phyloP scores from a whole-genome alignment of 2,888 invertebrate species.

The Tenthredo livida region DNA sequence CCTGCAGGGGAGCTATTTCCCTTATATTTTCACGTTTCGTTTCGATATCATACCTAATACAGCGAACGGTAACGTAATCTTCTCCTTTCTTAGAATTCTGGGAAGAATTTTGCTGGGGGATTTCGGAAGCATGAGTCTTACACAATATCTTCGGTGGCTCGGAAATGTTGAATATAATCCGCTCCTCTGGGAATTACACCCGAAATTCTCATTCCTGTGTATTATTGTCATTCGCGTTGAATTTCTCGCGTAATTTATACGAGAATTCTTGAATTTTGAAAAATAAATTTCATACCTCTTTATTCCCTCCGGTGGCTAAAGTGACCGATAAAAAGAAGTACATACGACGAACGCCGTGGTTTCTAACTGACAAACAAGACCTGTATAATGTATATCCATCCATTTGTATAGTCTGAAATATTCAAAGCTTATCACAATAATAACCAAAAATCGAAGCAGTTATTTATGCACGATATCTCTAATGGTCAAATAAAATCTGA shows the following conservation, averaged over 20 bases:
- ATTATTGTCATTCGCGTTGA: neutral
- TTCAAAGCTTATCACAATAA: slow-evolving; percentile 3
- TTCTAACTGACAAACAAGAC: neutral
- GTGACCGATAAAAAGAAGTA: neutral
- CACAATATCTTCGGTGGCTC: neutral
- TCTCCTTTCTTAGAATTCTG: neutral
- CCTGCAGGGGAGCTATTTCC: neutral
- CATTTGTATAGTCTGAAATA: slow-evolving; percentile 14
- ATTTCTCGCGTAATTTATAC: neutral
- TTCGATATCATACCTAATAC: neutral
- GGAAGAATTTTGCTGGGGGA: neutral
- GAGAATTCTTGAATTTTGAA: neutral
- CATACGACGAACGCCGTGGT: neutral
- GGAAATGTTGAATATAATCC: slow-evolving; percentile 18
- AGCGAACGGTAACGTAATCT: neutral
- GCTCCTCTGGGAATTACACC: neutral
- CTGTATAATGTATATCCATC: neutral
- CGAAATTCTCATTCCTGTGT: neutral
- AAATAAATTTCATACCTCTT: neutral
- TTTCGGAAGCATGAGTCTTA: neutral
- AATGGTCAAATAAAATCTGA: neutral
- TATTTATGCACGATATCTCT: slow-evolving; percentile 54
- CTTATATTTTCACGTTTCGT: neutral
- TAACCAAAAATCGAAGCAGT: slow-evolving; percentile 5
- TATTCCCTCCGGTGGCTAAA: neutral